A percentile compares a stretch with the other conserved stretches of the same genome.
These are phyloP conservation scores for Cheilosia scutellata DNA, from an alignment of 2,888 invertebrate species.

Conservation along the genomic window DNA sequence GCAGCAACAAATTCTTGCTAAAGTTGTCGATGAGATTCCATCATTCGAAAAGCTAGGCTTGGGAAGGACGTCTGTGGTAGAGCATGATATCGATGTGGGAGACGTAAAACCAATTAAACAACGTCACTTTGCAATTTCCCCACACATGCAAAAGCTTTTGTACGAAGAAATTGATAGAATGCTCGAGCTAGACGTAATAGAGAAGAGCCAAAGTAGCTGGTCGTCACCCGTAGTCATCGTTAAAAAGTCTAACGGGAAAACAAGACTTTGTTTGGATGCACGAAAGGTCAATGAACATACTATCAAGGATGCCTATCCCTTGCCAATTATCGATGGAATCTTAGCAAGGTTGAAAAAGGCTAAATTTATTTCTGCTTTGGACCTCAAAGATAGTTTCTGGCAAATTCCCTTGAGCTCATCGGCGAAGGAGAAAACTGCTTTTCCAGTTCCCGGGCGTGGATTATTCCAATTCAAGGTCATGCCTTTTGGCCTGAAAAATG, in stretches of 20 bases:
- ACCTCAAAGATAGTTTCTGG: too few species aligned
- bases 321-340: neutral
- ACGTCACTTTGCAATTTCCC: neutral
- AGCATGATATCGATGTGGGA: neutral
- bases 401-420: too few species aligned
- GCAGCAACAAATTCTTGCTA: neutral
- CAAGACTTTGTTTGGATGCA: constrained; percentile 1
- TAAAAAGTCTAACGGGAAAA: neutral
- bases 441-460: too few species aligned
- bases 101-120: neutral
- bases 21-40: neutral
- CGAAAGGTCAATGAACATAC: neutral
- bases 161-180: neutral
- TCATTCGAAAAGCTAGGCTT: neutral
- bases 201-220: neutral
- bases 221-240: neutral
- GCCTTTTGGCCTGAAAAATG: neutral
- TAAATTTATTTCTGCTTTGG: too few species aligned
- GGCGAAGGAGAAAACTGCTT: too few species aligned
- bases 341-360: too few species aligned
- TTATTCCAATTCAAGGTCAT: neutral
- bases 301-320: neutral
- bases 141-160: neutral
- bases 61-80: neutral
- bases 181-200: neutral